Evolutionary conservation across 1,140 invertebrate genomes (phyloP), one percentile per base, ranked within the genome.

Genomic region (Lasioglossum albipes): DNA sequence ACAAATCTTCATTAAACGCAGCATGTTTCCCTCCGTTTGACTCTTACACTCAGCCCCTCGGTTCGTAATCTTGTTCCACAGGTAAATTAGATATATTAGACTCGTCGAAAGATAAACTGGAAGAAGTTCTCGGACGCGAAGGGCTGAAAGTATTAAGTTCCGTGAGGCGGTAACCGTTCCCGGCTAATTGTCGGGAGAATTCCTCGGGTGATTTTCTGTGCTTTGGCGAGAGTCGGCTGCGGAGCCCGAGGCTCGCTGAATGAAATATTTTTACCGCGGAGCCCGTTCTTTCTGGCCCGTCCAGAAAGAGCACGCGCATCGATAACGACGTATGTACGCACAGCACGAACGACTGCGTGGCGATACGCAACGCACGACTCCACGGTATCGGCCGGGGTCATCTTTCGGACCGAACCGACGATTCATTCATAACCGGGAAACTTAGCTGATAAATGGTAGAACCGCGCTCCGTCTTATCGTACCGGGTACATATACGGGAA

Each of bases 371-470:
- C 70, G 77, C 77, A 67, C 49, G 36, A 22, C 62, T 57, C 62
- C 69, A 62, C 61, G 71, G 54, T 79, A 74, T 79, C 71, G 70
- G 61, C 61, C 52, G 77, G 70, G 71, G 77, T 79, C 77, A 79
- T 79, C 77, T 79, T 79, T 79, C 77, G 70, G 41, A 79, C 61
- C 70, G 49, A 74, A 52, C 22, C 77, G 45, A 57, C 71, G 77
- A 74, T 79, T 79, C 77, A 79, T 79, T 79, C 77, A 79, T 79
- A 79, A 79, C 77, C 71, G 77, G 77, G 70, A 79, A 79, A 79
- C 70, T 79, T 74, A 41, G n/a, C 62, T 71, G 70, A 73, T 74
- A 74, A 27, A 27, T 64, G 70, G n/a, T 49, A 10, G 45, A 10
- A 10, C 13, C 45, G 45, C 45, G 1, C 13, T 13, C 10, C 0